phyloP scores from a whole-genome alignment of 2,888 invertebrate species.

The Onchidella celtica region DNA sequence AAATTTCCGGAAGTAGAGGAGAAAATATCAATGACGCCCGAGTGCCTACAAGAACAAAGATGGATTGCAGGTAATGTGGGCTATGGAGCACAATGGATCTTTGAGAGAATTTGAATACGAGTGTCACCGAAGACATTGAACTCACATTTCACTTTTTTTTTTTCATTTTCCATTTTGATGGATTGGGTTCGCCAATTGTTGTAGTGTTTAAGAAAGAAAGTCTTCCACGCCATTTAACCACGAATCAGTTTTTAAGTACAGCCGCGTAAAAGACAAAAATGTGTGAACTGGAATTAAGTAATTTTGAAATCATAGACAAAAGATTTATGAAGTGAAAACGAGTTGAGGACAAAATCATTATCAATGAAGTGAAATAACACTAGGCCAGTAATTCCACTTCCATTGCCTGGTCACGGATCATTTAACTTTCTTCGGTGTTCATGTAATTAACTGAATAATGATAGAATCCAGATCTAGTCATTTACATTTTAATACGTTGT shows the following conservation, averaged over 20 bases:
- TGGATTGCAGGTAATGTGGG: background rate
- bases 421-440: too few species aligned
- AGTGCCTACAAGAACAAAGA: background rate
- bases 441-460: too few species aligned
- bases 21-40: background rate
- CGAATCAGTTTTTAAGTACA: background rate
- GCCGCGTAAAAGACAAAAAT: background rate
- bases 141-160: background rate
- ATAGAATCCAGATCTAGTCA: too few species aligned
- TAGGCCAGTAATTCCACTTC: too few species aligned
- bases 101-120: background rate
- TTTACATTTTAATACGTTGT: too few species aligned
- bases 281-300: background rate
- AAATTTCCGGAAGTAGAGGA: slow-evolving; percentile 29
- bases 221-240: background rate
- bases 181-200: too few species aligned
- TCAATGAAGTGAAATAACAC: too few species aligned
- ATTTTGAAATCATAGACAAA: background rate
- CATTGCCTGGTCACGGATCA: too few species aligned
- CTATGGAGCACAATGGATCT: background rate
- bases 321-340: background rate
- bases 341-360: too few species aligned
- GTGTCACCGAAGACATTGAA: background rate
- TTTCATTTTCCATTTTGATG: background rate
- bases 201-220: background rate